phyloP scores from a whole-genome alignment of 2,113 vertebrate species.

The Atrichornis clamosus region DNA sequence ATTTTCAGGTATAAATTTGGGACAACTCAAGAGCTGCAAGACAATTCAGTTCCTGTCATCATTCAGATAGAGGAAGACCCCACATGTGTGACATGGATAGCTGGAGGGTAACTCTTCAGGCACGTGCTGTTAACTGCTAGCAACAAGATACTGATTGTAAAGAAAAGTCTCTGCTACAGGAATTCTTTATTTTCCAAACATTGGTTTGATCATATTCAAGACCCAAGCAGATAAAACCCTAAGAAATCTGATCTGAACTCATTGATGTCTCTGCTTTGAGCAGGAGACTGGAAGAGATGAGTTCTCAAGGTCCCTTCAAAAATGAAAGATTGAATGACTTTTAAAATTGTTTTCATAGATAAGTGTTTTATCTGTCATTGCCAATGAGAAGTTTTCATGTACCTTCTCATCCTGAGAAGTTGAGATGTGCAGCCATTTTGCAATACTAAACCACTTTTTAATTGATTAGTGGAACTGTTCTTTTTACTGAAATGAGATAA shows the following conservation, averaged over 20 bases:
- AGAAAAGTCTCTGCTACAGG: neutral
- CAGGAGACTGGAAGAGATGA: neutral
- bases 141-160: neutral
- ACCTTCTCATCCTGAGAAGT: neutral
- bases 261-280: neutral
- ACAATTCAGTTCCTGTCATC: neutral
- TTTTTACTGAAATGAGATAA: neutral
- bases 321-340: neutral
- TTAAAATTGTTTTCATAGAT: neutral
- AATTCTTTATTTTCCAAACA: neutral
- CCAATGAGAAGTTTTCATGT: neutral
- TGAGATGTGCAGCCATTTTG: neutral
- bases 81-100: neutral
- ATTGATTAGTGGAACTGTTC: neutral
- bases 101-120: neutral
- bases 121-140: neutral
- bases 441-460: neutral
- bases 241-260: neutral
- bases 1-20: neutral
- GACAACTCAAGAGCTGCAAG: neutral
- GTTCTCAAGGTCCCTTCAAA: neutral
- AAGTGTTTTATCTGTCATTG: neutral
- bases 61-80: neutral
- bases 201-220: neutral
- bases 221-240: neutral